Evolutionary conservation across 1,140 invertebrate genomes (phyloP), one percentile per base, ranked within the genome.

Genomic region (Drosophila funebris): DNA sequence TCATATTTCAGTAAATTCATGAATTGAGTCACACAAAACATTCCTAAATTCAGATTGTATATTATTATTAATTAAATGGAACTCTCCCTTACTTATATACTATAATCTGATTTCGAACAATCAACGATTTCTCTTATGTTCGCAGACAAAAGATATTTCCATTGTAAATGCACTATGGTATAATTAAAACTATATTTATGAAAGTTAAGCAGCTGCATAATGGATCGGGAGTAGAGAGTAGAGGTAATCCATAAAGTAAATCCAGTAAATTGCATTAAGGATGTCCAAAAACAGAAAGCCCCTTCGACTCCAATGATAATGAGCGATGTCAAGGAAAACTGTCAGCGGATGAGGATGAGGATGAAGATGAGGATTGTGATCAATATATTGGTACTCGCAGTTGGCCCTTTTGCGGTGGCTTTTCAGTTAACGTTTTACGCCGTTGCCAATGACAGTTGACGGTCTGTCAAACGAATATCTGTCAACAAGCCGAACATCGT

Each of bases 401-500:
- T 29, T 29, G 31, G 41, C 60, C 79, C 39, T 69, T 48, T 44
- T 54, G 50, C 36, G 27, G 53, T 39, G 60, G 68, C 29, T 63
- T 46, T 36, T 48, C 44, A 52, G 22, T 64, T 31, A 52, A 63
- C 37, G 60, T 80, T 81, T 44, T 13, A 64, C 60, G 61, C 43
- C 61, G 63, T 36, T 52, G 39, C n/a, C 64, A 37, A 33, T 70
- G 81, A 77, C 81, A 84, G 80, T 73, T 80, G 81, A 84, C 74
- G 77, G 77, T 83, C 80, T 77, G 80, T 84, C 81, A 76, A 77
- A 84, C 61, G 80, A 81, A 80, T 80, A 85, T 85, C 82, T 85
- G 80, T 84, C 80, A 76, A 80, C 80, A 80, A 73, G 63, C 50
- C 50, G 69, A 73, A 85, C 84, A 78, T 81, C 77, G 73, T 68